phyloP scores from a whole-genome alignment of 2,888 invertebrate genomes.

The Emmelina monodactyla region DNA sequence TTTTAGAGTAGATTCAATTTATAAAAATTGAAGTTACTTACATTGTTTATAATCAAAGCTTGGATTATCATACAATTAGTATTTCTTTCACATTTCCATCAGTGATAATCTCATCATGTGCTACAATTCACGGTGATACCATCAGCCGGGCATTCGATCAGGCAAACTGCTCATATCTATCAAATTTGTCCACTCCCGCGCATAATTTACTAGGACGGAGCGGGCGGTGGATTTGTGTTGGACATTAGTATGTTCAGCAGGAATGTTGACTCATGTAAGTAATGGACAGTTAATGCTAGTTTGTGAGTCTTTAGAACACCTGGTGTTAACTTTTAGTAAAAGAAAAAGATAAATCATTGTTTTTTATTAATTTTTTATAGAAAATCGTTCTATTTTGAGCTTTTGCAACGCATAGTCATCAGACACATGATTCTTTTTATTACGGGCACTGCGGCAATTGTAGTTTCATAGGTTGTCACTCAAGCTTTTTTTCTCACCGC shows the following conservation, averaged over 20 bases:
- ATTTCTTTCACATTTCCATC: constrained; percentile 23
- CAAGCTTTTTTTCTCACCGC: no score
- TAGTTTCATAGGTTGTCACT: no score
- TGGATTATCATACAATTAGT: no score
- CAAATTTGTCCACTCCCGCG: constrained; percentile 33
- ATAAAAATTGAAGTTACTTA: neutral
- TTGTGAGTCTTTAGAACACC: constrained; percentile 19
- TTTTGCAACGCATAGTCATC: no score
- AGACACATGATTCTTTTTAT: no score
- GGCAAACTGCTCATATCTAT: constrained; percentile 34
- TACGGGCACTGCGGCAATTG: no score
- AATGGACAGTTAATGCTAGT: neutral
- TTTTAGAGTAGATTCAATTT: neutral
- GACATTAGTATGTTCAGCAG: constrained; percentile 36
- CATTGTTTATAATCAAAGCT: no score
- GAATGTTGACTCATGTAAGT: constrained; percentile 26
- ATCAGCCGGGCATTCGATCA: constrained; percentile 19
- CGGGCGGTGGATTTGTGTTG: constrained; percentile 1
- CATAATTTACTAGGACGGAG: constrained; percentile 7
- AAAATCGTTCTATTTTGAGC: no score
- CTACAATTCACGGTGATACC: constrained; percentile 21
- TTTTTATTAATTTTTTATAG: no score
- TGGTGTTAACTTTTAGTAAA: constrained; percentile 18
- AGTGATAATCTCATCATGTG: neutral
- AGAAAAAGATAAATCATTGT: no score